Evolutionary conservation across 2,888 invertebrate species (phyloP).

Genomic region (Diabrotica balteata): DNA sequence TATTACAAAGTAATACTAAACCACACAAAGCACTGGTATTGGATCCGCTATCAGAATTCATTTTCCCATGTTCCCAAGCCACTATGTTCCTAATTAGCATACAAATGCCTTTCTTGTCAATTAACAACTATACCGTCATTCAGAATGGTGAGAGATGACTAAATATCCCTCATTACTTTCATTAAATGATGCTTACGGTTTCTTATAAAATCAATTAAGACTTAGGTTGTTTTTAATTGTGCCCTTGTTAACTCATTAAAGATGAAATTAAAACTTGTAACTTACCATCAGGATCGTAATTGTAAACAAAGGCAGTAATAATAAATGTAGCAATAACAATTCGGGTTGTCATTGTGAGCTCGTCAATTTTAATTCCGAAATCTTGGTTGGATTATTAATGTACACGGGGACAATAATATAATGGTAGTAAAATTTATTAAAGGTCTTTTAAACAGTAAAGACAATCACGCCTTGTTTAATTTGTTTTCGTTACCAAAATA

Average conservation of each 20-base stretch:
- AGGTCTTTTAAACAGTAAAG: too few species aligned
- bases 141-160: conserved; percentile 9
- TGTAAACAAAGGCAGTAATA: conserved; percentile 7
- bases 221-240: conserved; percentile 14
- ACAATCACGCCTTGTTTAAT: too few species aligned
- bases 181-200: conserved; percentile 8
- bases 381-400: not conserved
- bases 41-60: conserved; percentile 1
- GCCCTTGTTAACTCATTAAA: conserved; percentile 17
- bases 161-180: conserved; percentile 12
- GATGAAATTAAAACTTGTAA: not conserved
- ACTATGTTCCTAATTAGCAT: conserved; percentile 9
- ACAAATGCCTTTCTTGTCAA: conserved; percentile 13
- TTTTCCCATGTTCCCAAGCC: conserved; percentile 8
- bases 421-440: not conserved
- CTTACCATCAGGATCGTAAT: conserved; percentile 9
- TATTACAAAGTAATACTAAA: too few species aligned
- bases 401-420: not conserved
- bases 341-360: conserved; percentile 3
- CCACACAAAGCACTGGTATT: not conserved
- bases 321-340: conserved; percentile 11
- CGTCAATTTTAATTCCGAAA: conserved; percentile 6
- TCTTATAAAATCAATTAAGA: conserved; percentile 13
- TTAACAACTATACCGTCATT: conserved; percentile 8
- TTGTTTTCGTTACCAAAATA: too few species aligned